Evolutionary conservation across 2,797 vertebrate species (phyloP).

Genomic region (Cyclura pinguis): DNA sequence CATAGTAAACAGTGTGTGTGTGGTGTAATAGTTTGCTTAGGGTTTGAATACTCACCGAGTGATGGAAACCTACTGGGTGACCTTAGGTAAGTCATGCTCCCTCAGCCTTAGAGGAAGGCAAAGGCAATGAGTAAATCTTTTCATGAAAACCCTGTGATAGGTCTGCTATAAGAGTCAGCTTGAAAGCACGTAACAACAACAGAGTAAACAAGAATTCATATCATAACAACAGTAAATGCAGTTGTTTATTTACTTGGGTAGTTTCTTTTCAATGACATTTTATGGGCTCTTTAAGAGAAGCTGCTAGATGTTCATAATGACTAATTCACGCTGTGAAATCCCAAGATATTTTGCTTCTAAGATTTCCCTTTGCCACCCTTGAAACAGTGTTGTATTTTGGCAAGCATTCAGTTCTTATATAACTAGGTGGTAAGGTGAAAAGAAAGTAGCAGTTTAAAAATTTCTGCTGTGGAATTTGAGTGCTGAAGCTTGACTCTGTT

Average conservation of each 20-base stretch:
- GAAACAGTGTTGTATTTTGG: slow-evolving; percentile 58
- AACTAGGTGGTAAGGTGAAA: slow-evolving; percentile 61
- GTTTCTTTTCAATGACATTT: slow-evolving; percentile 59
- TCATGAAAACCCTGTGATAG: too few species aligned
- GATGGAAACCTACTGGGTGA: too few species aligned
- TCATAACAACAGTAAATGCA: slow-evolving; percentile 63
- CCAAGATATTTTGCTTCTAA: slow-evolving; percentile 46
- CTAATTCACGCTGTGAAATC: slow-evolving; percentile 47
- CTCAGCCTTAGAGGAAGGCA: too few species aligned
- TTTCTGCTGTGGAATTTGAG: slow-evolving; percentile 52
- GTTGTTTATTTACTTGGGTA: slow-evolving; percentile 57
- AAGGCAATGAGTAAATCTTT: too few species aligned
- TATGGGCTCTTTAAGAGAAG: slow-evolving; percentile 66
- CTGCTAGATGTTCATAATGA: slow-evolving; percentile 35
- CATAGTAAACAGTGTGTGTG: slow-evolving; percentile 32
- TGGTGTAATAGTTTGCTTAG: too few species aligned
- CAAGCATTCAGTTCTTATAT: not conserved
- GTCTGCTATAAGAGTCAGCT: too few species aligned
- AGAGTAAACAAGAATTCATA: slow-evolving; percentile 53
- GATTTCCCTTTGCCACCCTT: slow-evolving; percentile 46
- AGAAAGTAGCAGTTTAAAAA: slow-evolving; percentile 51
- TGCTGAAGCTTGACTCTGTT: slow-evolving; percentile 49
- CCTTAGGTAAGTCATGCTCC: too few species aligned
- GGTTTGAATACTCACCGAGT: too few species aligned
- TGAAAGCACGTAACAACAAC: too few species aligned